phyloP scores from a whole-genome alignment of 1,140 invertebrate genomes.

The Rhagoletis zephyria region DNA sequence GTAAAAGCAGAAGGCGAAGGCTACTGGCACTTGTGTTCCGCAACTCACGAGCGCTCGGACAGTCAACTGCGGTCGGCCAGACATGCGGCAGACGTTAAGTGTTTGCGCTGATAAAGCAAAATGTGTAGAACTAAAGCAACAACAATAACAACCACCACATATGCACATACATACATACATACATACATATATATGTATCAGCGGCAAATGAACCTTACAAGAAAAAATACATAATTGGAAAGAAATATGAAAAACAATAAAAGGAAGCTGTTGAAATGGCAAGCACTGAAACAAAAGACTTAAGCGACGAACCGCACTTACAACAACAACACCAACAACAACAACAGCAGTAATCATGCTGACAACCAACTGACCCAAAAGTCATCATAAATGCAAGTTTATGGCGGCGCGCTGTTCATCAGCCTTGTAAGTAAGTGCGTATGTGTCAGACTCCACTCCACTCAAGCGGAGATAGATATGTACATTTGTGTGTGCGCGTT shows the following conservation, averaged over 20 bases:
- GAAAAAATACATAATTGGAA: conserved; percentile 18
- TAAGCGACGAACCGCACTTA: not conserved
- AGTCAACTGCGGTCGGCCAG: not conserved
- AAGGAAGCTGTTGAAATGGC: conserved; percentile 39
- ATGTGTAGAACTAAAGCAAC: not conserved
- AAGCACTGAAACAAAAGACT: conserved; percentile 40
- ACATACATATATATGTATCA: not conserved
- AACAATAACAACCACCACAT: not conserved
- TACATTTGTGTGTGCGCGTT: not conserved
- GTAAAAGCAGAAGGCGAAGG: not conserved
- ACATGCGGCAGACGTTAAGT: conserved; percentile 39
- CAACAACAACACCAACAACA: not conserved
- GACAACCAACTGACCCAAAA: conserved; percentile 52
- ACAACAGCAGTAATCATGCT: too few species aligned
- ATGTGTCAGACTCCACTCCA: not conserved
- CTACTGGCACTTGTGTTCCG: not conserved
- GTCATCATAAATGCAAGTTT: conserved; percentile 57
- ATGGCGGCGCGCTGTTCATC: conserved; percentile 26
- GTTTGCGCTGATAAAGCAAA: conserved; percentile 5
- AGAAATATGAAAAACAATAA: conserved; percentile 24
- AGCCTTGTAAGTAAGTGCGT: conserved; percentile 44
- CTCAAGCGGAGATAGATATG: not conserved
- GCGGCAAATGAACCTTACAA: not conserved
- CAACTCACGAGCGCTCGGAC: not conserved
- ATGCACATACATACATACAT: not conserved